A percentile compares a stretch with the other conserved stretches of the same genome.
These are phyloP conservation scores for Anodontia alba DNA, from an alignment of 2,888 invertebrate species.

Conservation along the genomic window DNA sequence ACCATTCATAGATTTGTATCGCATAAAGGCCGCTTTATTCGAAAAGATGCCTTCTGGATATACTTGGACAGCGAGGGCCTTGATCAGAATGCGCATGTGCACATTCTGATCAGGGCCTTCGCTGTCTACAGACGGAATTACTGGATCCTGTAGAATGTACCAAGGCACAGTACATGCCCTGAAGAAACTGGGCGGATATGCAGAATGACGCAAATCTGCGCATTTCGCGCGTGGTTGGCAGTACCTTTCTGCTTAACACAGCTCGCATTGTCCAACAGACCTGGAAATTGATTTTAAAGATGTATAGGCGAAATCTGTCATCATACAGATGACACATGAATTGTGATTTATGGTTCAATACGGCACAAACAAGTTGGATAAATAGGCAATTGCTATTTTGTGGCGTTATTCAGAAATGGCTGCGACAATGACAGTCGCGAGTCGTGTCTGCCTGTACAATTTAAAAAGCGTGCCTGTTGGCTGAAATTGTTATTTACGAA, in stretches of 20 bases:
- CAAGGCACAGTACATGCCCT: too few relatives aligned
- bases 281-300: slow-evolving; percentile 3
- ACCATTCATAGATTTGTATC: slow-evolving; percentile 7
- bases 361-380: neutral
- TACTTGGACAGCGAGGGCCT: too few relatives aligned
- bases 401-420: neutral
- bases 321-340: neutral
- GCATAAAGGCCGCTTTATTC: too few relatives aligned
- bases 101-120: too few relatives aligned
- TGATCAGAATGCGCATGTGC: too few relatives aligned
- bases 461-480: neutral
- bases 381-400: neutral
- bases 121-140: too few relatives aligned
- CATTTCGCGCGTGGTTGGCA: too few relatives aligned
- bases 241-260: too few relatives aligned
- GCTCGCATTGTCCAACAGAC: slow-evolving; percentile 5
- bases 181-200: too few relatives aligned
- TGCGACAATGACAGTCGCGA: neutral
- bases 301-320: neutral
- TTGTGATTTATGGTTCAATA: neutral
- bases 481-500: slow-evolving; percentile 6
- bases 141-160: too few relatives aligned
- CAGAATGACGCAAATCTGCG: too few relatives aligned
- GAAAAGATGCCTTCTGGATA: too few relatives aligned
- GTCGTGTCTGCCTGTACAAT: neutral